These are phyloP conservation scores for Nettapus auritus DNA, from an alignment of 2,113 vertebrate species.

Conservation along the genomic window DNA sequence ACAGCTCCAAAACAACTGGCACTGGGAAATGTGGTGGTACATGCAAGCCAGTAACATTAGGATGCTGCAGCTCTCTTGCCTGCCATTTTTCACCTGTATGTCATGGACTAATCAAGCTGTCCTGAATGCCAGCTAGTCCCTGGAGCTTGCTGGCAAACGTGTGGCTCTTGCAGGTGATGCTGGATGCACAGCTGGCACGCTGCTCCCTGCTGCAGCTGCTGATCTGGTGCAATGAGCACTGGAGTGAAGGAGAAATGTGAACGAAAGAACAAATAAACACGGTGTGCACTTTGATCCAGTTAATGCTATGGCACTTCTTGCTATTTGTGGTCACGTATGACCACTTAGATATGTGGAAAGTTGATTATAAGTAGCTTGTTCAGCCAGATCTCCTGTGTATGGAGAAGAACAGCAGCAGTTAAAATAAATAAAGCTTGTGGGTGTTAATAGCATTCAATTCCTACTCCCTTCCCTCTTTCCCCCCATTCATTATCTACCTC, in stretches of 20 bases:
- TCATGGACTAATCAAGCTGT: conserved; percentile 12
- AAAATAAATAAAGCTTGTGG: neutral
- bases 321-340: neutral
- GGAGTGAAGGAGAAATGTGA: conserved; percentile 13
- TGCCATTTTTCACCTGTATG: neutral
- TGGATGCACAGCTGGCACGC: neutral
- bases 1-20: neutral
- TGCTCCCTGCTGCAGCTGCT: neutral
- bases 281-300: neutral
- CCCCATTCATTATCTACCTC: neutral
- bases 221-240: neutral
- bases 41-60: neutral
- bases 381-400: neutral
- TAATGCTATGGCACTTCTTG: neutral
- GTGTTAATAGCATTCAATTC: neutral
- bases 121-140: neutral
- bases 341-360: rapidly evolving
- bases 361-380: neutral
- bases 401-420: neutral
- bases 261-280: neutral
- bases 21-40: neutral
- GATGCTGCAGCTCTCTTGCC: neutral
- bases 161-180: rapidly evolving
- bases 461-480: too few relatives aligned
- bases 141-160: neutral